Evolutionary conservation across 2,113 vertebrate species (phyloP).

Genomic region (Herpailurus yagouaroundi): DNA sequence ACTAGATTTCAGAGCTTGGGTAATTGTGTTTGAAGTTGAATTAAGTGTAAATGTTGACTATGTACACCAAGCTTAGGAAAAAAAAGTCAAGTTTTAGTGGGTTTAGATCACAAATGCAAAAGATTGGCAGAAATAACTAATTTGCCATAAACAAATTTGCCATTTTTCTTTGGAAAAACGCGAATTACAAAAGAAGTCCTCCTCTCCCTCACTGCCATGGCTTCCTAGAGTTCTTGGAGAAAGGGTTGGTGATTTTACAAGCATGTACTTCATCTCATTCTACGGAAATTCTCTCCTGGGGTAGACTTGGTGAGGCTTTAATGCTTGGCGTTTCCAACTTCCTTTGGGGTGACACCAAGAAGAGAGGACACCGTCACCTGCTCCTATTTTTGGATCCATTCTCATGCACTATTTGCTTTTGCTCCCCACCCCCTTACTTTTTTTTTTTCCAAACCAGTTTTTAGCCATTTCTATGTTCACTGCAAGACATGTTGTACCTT

Average conservation of each 20-base stretch:
- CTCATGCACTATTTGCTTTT: neutral
- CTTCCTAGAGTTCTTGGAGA: neutral
- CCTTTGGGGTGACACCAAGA: neutral
- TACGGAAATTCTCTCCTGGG: neutral
- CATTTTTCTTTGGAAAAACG: neutral
- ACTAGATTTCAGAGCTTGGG: neutral
- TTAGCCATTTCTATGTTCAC: neutral
- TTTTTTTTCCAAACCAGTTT: neutral
- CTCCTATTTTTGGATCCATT: neutral
- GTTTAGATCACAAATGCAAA: neutral
- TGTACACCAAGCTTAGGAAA: neutral
- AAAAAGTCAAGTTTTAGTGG: neutral
- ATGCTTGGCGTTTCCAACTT: neutral
- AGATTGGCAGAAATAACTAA: neutral
- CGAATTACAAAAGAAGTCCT: neutral
- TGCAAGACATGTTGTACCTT: neutral
- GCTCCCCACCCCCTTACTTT: neutral
- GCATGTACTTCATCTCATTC: neutral
- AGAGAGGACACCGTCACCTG: neutral
- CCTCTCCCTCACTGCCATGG: neutral
- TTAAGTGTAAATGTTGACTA: neutral
- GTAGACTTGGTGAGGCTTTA: neutral
- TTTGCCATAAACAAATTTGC: neutral
- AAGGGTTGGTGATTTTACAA: neutral
- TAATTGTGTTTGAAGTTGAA: neutral